Base-by-base conservation (phyloP, 2,888 invertebrate genomes). In the Amphipyra berbera region DNA sequence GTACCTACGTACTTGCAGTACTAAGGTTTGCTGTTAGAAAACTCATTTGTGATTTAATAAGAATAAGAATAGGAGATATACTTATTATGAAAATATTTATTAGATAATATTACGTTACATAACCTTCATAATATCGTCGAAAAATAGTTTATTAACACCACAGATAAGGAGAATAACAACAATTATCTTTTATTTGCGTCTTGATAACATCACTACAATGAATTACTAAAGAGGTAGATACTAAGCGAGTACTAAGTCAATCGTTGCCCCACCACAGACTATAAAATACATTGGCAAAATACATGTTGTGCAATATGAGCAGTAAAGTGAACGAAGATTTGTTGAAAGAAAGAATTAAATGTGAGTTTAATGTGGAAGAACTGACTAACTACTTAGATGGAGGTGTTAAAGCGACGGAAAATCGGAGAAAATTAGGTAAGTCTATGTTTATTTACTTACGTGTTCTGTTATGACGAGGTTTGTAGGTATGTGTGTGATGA, bases 321-420 rank as follows among this genome's bases (percentile, higher is more conserved):
- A 44, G 45, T 41, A 83, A 82, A 77, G 88, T 97, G 8, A 97
- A 97, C 87, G 91, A 95, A 57, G 97, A 98, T 91, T 93, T 98
- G 62, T 89, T 93, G 60, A 96, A 91, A 65, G 98, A 98, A 88
- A 95, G 98, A 53, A 90, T 95, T 37, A 96, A 95, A 74, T 97
- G 97, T 82, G 95, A 95, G 47, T 97, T 98, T 85, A 92, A 96
- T 87, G 90, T 96, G 0, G 90, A 95, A 68, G 98, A 98, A 88
- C 92, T 98, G 74, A 97, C 98, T 0, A 90, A 97, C 82, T 96
- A 97, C 77, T 91, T 98, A 75, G 97, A 97, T 87, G 98, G 98
- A 6, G 96, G 97, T 7, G 88, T 88, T 44, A 93, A 96, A 50
- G 96, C 96, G 82, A 97, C 97, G 0, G 87, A 90, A 52, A 95